Base-by-base conservation (phyloP, 2,888 invertebrate species). In the Standfussiana lucernea region DNA sequence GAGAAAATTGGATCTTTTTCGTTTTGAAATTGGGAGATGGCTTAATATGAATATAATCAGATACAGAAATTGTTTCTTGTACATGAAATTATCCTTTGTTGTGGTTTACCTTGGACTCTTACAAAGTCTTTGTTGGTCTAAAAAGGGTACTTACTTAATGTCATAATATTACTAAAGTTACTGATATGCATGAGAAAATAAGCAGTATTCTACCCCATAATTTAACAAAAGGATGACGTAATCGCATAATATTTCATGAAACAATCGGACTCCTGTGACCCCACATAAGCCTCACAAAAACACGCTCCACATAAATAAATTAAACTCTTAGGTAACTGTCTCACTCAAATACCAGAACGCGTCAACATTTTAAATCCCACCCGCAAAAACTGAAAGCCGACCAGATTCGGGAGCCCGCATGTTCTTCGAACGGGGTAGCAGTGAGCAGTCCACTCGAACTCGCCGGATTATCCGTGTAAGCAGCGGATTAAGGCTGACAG, bases 401-500 rank as follows among this genome's bases (percentile, higher is more conserved):
- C 84, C 84, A 82, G 83, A 80, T 84, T 84, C 69, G n/a, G 79
- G 66, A 84, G 72, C 65, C 74, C 74, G 53, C 67, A 21, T 70
- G 70, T 72, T 69, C 75, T 42, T 69, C 66, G 69, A 77, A 79
- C 66, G 79, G 78, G 77, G 79, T 76, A 85, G 64, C 75, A 73
- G 66, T 59, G 83, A 65, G 68, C 65, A 76, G 85, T 85, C 85
- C 87, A 86, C 83, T 85, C 72, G 62, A 86, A 87, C 83, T 87
- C 77, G 40, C 32, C 67, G 86, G 89, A 86, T 90, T 90, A 90
- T 88, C 83, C 80, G 72, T 85, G 87, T 90, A 90, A 88, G 84
- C 89, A 82, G 76, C 45, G 87, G 88, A 86, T 89, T 90, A 89
- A 65, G 42, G 64, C 78, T 83, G 89, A 90, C 88, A 84, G 88